Evolutionary conservation across 1,140 invertebrate genomes (phyloP).

Genomic region (Globodera rostochiensis): DNA sequence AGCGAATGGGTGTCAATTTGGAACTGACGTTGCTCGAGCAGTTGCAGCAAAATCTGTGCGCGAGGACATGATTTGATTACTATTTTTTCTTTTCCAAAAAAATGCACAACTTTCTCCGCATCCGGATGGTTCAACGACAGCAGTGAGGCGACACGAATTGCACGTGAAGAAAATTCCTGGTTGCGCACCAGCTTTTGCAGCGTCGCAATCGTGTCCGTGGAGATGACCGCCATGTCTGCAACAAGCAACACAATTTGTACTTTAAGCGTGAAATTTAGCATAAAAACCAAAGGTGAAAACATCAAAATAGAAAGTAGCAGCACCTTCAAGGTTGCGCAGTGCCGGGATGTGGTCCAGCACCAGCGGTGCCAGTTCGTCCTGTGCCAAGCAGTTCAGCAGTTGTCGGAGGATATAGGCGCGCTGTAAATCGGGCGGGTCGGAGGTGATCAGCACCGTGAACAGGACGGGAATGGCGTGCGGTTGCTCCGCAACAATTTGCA

Average conservation of each 20-base stretch:
- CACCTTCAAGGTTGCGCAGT: conserved; percentile 31
- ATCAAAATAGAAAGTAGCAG: too few species aligned
- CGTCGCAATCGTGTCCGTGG: conserved; percentile 43
- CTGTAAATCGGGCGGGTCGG: conserved; percentile 49
- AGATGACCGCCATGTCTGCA: conserved; percentile 49
- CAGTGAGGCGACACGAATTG: conserved; percentile 54
- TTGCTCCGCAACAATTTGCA: conserved; percentile 41
- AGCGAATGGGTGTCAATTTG: conserved; percentile 53
- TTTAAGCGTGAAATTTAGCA: not conserved
- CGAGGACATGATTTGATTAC: not conserved
- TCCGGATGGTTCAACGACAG: conserved; percentile 52
- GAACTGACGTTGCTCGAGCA: conserved; percentile 42
- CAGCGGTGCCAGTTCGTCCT: conserved; percentile 48
- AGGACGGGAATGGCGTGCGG: conserved; percentile 55
- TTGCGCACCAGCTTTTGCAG: conserved; percentile 47
- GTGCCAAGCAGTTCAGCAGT: conserved; percentile 36
- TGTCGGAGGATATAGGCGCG: conserved; percentile 50
- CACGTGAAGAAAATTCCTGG: conserved; percentile 45
- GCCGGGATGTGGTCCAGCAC: conserved; percentile 49
- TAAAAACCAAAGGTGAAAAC: too few species aligned
- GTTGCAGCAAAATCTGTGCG: conserved; percentile 47
- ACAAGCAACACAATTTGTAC: conserved; percentile 26
- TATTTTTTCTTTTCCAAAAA: conserved; percentile 12
- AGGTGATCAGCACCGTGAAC: conserved; percentile 43
- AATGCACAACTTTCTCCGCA: conserved; percentile 48